Evolutionary conservation across 2,797 vertebrate species (phyloP).

Genomic region (Rhincodon typus): DNA sequence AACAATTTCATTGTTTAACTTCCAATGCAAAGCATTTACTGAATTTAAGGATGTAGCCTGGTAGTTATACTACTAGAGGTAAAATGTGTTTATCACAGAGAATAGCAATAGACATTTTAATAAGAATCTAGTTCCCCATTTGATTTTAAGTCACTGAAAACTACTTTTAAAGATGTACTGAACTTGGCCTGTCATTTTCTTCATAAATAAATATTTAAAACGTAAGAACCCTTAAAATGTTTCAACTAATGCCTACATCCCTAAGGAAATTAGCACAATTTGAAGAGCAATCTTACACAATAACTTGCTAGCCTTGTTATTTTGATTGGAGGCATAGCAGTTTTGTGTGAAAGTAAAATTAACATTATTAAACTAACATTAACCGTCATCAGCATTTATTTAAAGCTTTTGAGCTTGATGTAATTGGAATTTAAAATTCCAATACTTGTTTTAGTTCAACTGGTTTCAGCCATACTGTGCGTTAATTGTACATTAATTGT

Average conservation of each 20-base stretch:
- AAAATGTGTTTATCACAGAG: background rate
- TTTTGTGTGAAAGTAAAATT: background rate
- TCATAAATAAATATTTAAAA: background rate
- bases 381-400: background rate
- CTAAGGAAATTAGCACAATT: background rate
- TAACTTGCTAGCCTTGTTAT: background rate
- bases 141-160: background rate
- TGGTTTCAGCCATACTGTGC: background rate
- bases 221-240: background rate
- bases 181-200: background rate
- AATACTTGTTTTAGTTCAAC: background rate
- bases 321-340: background rate
- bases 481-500: background rate
- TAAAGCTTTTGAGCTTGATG: background rate
- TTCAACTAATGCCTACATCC: background rate
- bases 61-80: background rate
- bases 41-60: background rate
- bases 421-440: background rate
- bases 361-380: background rate
- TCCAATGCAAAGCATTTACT: background rate
- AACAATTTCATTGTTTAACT: background rate
- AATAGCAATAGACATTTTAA: background rate
- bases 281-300: background rate
- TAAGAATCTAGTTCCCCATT: background rate
- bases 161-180: background rate